Evolutionary conservation across 2,797 vertebrate genomes (phyloP), one percentile per base, ranked within the genome.

Genomic region (Pangasius macronema): DNA sequence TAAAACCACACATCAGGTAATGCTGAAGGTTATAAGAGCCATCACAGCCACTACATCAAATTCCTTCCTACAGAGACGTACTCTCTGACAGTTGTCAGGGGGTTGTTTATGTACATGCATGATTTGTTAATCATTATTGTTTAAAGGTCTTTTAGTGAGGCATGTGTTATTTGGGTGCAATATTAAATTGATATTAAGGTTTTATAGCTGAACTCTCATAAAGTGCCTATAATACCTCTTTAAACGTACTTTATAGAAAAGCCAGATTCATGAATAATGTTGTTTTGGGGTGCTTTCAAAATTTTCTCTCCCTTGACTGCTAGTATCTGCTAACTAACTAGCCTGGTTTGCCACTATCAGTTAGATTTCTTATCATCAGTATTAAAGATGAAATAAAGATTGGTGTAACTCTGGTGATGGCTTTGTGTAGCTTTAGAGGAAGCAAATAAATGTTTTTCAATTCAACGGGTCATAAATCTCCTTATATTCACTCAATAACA

Each of bases 1-100:
- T 94, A 99, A 99, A 96, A 99, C 98, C 7, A 99, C 98, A 33
- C 98, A 99, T 90, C 98, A 99, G 97, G 98, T 99, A 95, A 70
- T 10, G 81, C 77, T 46, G 39, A 46, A 46, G 13, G 79, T 14
- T 63, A 22, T 9, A 22, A 79, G 76, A 20, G n/a, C 8, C 16
- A 10, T 33, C n/a, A 33, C 3, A 3, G 9, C 75, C 16, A 10
- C n/a, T 16, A 76, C 30, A 51, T 51, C 10, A 0, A 11, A 46
- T 49, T 75, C 72, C 42, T 72, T 24, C 42, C 11, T 22, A 3
- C 68, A 24, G 36, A 39, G 5, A 76, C 27, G 2, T 79, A 0
- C 9, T 36, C 1, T 22, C 30, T 57, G 46, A 1, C 9, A 5
- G 22, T 13, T 36, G 6, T 24, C 46, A 1, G 20, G 16, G 27